Percentiles rank a stretch among this genome's conserved stretches.
These are phyloP conservation scores for Limnephilus marmoratus DNA, from an alignment of 2,888 invertebrate genomes.

Conservation along the genomic window DNA sequence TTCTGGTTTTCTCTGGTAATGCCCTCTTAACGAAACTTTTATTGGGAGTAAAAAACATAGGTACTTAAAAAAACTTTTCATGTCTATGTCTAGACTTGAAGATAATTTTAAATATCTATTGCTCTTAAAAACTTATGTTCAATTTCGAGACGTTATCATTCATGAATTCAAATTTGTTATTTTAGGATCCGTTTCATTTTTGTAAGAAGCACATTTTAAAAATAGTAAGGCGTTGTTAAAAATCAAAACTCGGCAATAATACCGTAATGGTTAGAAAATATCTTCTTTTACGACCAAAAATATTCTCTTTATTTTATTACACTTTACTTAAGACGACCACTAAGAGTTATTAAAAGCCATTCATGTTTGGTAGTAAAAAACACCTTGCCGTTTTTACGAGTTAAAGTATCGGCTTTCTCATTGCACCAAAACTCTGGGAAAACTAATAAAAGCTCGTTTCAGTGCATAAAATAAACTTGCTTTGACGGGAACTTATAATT, in stretches of 20 bases:
- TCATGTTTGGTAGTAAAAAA: background rate
- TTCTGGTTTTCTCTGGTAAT: too few relatives aligned
- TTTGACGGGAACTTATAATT: background rate
- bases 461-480: background rate
- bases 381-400: conserved; percentile 2
- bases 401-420: conserved; percentile 19
- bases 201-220: background rate
- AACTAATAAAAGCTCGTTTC: background rate
- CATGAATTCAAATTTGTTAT: background rate
- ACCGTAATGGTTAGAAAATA: background rate
- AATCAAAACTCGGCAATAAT: background rate
- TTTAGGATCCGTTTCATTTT: background rate
- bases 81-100: background rate
- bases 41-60: background rate
- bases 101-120: background rate
- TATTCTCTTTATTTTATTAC: background rate
- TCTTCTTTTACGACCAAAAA: background rate
- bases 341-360: background rate
- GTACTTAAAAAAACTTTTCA: too few relatives aligned
- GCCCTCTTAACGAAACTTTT: background rate
- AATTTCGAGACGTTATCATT: background rate
- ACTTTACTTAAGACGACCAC: background rate
- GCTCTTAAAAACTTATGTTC: background rate
- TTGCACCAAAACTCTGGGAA: background rate
- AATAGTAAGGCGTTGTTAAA: background rate